Evolutionary conservation across 2,797 vertebrate species (phyloP), one percentile per base, ranked within the genome.

Genomic region (Chromis chromis): DNA sequence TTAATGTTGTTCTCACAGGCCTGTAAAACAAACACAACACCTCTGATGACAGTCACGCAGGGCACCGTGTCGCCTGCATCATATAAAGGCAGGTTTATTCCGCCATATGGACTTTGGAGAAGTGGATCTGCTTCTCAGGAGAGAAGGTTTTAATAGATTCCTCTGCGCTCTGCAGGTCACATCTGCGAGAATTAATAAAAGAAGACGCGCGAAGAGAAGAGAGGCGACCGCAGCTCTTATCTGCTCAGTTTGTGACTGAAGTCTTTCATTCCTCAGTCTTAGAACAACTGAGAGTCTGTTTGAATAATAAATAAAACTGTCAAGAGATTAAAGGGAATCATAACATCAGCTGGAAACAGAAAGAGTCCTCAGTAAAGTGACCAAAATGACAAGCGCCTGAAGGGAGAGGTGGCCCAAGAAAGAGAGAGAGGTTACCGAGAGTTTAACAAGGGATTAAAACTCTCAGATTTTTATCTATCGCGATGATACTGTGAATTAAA

Each of bases 371-470:
- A 85, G 74, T 81, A 70, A 83, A 92, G 89, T 78, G 88, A 69
- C 52, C 79, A 80, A 53, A 81, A 76, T 74, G 69, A 83, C 83
- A 74, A 87, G 79, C 65, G 91, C 93, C 93, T 48, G 81, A 59
- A 88, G 92, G 86, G 68, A 86, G 70, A 80, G 22, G 83, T 52
- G 81, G 39, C 75, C 77, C 56, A 80, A 63, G 33, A 81, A 40
- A 64, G 63, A 60, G 62, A 72, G 55, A 82, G 86, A 84, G 94
- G 94, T 95, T 86, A 94, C 78, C 19, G 74, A 85, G 87, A 95
- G 94, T 95, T 95, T 93, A 95, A 91, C 93, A 86, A 80, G 91
- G 92, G 93, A 94, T 95, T 94, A 90, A 88, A 92, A 91, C 59
- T 77, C 82, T 4, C 63, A 71, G 93, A 94, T 92, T 78, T 63